A percentile compares a stretch with the other conserved stretches of the same genome.
These are phyloP conservation scores for Lepidochitona cinerea DNA, from an alignment of 2,888 invertebrate genomes.

Conservation along the genomic window DNA sequence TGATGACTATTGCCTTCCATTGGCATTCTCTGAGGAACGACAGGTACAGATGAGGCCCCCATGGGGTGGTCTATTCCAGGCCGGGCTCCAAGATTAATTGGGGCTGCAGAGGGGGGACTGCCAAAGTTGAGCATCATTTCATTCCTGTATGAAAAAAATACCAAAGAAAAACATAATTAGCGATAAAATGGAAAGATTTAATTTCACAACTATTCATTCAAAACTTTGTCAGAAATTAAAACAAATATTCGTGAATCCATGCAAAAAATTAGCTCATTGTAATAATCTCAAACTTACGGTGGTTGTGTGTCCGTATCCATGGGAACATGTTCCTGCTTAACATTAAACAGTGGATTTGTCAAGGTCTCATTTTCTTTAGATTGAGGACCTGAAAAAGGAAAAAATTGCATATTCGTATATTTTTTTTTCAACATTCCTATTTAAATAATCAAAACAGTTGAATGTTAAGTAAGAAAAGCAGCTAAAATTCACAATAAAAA, in stretches of 20 bases:
- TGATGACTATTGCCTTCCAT: neutral
- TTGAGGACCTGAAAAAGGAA: neutral
- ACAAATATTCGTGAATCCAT: too few species aligned
- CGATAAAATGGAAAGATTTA: too few species aligned
- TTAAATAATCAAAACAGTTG: too few species aligned
- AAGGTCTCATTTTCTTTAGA: neutral
- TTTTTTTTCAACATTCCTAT: too few species aligned
- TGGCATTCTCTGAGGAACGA: neutral
- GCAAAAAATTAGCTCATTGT: too few species aligned
- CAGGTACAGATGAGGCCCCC: neutral
- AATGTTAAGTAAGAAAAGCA: too few species aligned
- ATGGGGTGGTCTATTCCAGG: neutral
- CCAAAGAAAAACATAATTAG: too few species aligned
- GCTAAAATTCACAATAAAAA: too few species aligned
- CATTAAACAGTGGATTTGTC: neutral
- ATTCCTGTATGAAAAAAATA: neutral
- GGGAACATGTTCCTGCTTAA: conserved; percentile 4
- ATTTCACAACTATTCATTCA: too few species aligned
- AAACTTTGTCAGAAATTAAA: too few species aligned
- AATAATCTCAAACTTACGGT: too few species aligned
- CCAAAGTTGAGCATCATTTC: conserved; percentile 1
- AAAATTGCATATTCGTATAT: too few species aligned
- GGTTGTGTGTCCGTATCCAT: neutral
- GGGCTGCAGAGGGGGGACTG: neutral
- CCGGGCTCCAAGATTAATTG: neutral